Evolutionary conservation across 1,140 invertebrate genomes (phyloP).

Genomic region (Drosophila ficusphila): DNA sequence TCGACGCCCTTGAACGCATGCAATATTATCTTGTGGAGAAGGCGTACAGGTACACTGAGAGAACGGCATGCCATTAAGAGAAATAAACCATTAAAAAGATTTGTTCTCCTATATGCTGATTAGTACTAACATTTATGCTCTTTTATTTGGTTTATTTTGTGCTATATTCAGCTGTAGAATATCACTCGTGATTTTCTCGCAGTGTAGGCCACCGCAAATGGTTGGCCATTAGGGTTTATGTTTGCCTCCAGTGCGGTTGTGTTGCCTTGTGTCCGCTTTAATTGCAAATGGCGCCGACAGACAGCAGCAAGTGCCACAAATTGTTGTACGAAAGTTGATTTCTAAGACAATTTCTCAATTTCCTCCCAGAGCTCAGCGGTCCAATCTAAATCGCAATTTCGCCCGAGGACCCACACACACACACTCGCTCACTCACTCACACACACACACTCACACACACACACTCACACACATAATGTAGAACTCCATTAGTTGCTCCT

Average conservation of each 20-base stretch:
- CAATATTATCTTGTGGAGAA: neutral
- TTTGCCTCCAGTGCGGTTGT: neutral
- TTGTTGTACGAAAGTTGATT: conserved; percentile 17
- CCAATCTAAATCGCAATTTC: conserved; percentile 19
- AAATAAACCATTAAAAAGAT: too few species aligned
- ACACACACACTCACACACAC: too few species aligned
- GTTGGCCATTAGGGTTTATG: neutral
- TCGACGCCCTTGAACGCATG: neutral
- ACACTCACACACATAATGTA: too few species aligned
- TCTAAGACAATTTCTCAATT: conserved; percentile 32
- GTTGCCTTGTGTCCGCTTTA: conserved; percentile 5
- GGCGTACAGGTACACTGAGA: neutral
- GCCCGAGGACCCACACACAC: neutral
- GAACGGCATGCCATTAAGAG: neutral
- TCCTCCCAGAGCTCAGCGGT: conserved; percentile 1
- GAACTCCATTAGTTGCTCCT: conserved; percentile 15
- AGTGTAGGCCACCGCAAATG: neutral
- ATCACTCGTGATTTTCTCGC: too few species aligned
- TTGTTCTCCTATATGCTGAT: too few species aligned
- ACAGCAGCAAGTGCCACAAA: conserved; percentile 1
- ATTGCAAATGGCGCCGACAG: conserved; percentile 16
- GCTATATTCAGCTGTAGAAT: too few species aligned
- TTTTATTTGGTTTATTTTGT: neutral
- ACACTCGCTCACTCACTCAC: too few species aligned
- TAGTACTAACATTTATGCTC: too few species aligned